Evolutionary conservation across 2,888 invertebrate species (phyloP).

Genomic region (Heliconius cydno): DNA sequence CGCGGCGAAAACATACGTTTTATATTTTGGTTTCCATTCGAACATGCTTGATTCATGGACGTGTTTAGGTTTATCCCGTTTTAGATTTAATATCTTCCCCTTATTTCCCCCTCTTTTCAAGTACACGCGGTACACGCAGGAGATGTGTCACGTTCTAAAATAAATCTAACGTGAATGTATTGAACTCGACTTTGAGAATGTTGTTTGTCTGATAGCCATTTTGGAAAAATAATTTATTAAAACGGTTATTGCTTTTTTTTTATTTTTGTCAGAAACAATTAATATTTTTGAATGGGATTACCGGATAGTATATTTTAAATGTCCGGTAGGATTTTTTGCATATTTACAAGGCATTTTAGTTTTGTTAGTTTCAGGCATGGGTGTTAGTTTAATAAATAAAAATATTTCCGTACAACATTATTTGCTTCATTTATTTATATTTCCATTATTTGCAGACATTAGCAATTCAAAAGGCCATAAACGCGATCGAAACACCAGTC

Average conservation of each 20-base stretch:
- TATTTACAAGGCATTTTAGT: too few relatives aligned
- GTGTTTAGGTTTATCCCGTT: conserved; percentile 7
- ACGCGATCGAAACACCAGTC: conserved; percentile 94
- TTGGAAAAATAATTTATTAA: too few relatives aligned
- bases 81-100: conserved; percentile 7
- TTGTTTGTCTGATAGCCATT: not conserved
- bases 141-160: not conserved
- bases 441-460: conserved; percentile 85
- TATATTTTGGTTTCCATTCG: conserved; percentile 27
- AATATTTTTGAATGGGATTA: too few relatives aligned
- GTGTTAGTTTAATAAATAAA: too few relatives aligned
- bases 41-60: conserved; percentile 5
- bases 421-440: not conserved
- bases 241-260: too few relatives aligned
- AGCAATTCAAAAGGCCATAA: conserved; percentile 97
- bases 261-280: too few relatives aligned
- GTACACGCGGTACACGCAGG: not conserved
- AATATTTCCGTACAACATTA: not conserved
- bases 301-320: too few relatives aligned
- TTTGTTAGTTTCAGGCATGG: too few relatives aligned
- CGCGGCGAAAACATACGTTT: conserved; percentile 26
- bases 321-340: too few relatives aligned
- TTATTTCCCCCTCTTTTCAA: not conserved
- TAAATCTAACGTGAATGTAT: not conserved
- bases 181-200: conserved; percentile 10